Percentiles rank a stretch among this genome's conserved stretches.
These are phyloP conservation scores for Calliphora vomitoria DNA, from an alignment of 2,888 invertebrate genomes.

Conservation along the genomic window DNA sequence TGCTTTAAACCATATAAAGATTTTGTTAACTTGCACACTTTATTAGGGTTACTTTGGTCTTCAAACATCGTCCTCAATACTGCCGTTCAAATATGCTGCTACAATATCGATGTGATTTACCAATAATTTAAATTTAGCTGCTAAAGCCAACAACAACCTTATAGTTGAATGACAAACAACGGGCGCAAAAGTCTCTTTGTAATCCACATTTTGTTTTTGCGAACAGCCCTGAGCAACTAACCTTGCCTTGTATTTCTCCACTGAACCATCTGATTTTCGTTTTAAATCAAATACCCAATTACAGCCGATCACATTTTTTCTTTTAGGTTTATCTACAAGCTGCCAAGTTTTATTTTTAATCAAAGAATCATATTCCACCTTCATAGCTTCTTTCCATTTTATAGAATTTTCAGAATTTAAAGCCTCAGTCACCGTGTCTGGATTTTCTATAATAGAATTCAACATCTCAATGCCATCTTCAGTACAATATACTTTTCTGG, in stretches of 20 bases:
- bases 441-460: conserved; percentile 62
- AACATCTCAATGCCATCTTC: conserved; percentile 48
- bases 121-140: conserved; percentile 15
- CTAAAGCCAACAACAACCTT: background rate
- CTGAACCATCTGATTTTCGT: conserved; percentile 60
- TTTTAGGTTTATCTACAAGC: conserved; percentile 54
- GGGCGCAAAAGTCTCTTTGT: conserved; percentile 45
- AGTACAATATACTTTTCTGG: conserved; percentile 48
- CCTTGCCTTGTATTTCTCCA: conserved; percentile 65
- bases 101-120: conserved; percentile 61
- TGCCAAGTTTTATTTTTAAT: conserved; percentile 74
- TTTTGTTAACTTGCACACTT: conserved; percentile 7
- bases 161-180: conserved; percentile 23
- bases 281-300: conserved; percentile 70
- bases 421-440: conserved; percentile 49
- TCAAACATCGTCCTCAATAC: conserved; percentile 64
- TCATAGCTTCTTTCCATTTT: conserved; percentile 75
- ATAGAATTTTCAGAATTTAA: conserved; percentile 54
- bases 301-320: conserved; percentile 64
- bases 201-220: conserved; percentile 58
- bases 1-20: conserved; percentile 22
- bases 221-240: conserved; percentile 50
- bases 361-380: conserved; percentile 72
- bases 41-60: conserved; percentile 11
- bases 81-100: conserved; percentile 65